These are phyloP conservation scores for Fundulus diaphanus DNA, from an alignment of 2,797 vertebrate species.

Conservation along the genomic window DNA sequence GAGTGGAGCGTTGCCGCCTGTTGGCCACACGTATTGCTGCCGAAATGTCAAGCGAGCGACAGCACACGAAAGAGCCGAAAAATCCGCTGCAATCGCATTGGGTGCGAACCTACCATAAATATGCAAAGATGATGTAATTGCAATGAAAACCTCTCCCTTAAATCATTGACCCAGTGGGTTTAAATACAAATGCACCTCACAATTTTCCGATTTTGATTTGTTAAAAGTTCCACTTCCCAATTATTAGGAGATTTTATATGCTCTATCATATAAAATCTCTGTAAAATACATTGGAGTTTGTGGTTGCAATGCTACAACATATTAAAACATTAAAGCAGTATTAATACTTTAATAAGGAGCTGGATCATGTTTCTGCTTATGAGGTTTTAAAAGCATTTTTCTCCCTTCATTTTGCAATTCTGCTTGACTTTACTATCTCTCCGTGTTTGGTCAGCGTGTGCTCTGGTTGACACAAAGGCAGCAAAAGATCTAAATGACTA, in stretches of 20 bases:
- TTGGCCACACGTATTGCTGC: no score
- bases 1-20: no score
- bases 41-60: no score
- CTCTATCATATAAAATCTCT: background rate
- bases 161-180: background rate
- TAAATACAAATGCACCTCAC: background rate
- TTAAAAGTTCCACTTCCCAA: background rate
- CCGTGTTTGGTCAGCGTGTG: constrained; percentile 22
- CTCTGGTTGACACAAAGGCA: constrained; percentile 1
- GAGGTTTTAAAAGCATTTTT: constrained; percentile 14
- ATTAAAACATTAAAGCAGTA: background rate
- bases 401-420: constrained; percentile 8
- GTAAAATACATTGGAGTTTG: background rate
- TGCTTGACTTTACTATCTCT: constrained; percentile 58
- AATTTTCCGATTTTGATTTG: background rate
- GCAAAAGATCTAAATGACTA: constrained; percentile 21
- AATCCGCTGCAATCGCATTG: no score
- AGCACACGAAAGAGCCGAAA: no score
- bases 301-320: background rate
- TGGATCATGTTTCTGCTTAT: constrained; percentile 3
- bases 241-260: background rate
- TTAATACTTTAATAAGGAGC: background rate
- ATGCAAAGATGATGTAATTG: background rate
- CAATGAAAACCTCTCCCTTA: background rate
- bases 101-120: background rate